Base-by-base conservation (phyloP, 2,888 invertebrate species). In the Physocephala rufipes region DNA sequence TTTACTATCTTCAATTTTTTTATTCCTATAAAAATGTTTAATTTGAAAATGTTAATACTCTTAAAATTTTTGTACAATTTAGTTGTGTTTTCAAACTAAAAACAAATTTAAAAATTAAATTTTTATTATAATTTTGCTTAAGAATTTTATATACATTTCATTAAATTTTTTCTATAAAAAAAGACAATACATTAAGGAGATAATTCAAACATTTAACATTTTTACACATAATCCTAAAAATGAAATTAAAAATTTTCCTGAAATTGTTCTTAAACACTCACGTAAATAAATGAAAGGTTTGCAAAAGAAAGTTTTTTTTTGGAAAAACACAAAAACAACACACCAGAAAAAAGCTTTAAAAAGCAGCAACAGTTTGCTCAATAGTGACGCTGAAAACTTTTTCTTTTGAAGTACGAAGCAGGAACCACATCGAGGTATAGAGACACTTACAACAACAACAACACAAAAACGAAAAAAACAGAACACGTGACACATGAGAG, bases 181-280 rank as follows among this genome's bases (percentile, higher is more conserved):
- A 36, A 36, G 36, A 36, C 36, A 36, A 76, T 76, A 78, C 78
- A 78, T 75, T 73, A 73, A 78, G n/a, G n/a, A 77, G 77, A 75
- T 76, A 74, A 75, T 76, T 71, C 73, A 75, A 74, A 75, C 73
- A 76, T 62, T 55, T 36, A 62, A 49, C 61, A n/a, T 30, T 67
- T 65, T 65, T 68, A 43, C 36, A 36, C 36, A 9, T 36, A 36
- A 36, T 36, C 36, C 36, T 36, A 69, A 69, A 70, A 49, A 70
- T 49, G 65, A 53, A 36, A 49, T 59, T 19, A 51, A 47, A 26
- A 69, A 36, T 24, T 63, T 70, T 30, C 45, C 55, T 47, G 36
- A 64, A 58, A 62, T 53, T 28, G 49, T 26, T 65, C 67, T 70
- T 64, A 73, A 45, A 70, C 24, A 70, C 67, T 49, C 19, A 67